phyloP scores from a whole-genome alignment of 30 jellyfish, hydroid and myxozoan genomes.

The Chrysaora quinquecirrha region DNA sequence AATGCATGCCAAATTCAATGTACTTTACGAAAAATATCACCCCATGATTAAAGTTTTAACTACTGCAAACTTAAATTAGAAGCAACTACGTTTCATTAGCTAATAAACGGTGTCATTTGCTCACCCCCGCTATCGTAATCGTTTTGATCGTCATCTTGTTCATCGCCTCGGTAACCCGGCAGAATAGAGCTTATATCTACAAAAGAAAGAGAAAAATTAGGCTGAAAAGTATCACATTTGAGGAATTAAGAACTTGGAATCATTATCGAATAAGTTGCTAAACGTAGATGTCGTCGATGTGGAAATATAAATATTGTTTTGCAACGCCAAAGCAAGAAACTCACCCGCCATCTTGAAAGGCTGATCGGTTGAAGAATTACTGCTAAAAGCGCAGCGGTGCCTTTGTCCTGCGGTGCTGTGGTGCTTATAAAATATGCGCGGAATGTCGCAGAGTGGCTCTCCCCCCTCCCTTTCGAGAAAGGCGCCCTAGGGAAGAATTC shows the following conservation, averaged over 20 bases:
- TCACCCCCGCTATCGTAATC: conserved; percentile 72
- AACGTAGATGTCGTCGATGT: background rate
- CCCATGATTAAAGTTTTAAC: too few relatives aligned
- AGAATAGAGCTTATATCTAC: conserved; percentile 79
- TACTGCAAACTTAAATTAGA: too few relatives aligned
- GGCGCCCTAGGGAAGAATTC: too few relatives aligned
- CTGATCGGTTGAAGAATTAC: conserved; percentile 18
- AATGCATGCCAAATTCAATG: too few relatives aligned
- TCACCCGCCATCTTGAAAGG: conserved; percentile 79
- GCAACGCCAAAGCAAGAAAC: conserved; percentile 23
- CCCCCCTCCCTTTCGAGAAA: too few relatives aligned
- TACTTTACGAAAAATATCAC: too few relatives aligned
- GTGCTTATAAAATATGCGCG: too few relatives aligned
- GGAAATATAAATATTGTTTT: background rate
- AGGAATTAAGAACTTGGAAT: background rate
- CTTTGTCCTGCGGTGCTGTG: conserved; percentile 67
- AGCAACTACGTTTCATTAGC: too few relatives aligned
- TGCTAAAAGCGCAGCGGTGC: conserved; percentile 31
- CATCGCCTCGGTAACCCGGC: conserved; percentile 77
- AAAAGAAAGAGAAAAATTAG: background rate
- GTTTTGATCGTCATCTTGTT: conserved; percentile 80
- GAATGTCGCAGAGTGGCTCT: too few relatives aligned
- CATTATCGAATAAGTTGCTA: background rate
- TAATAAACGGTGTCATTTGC: too few relatives aligned
- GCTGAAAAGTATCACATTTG: background rate